Conservation (phyloP, 2,797 vertebrate species). For the Scolopax bukidnonensis region DNA sequence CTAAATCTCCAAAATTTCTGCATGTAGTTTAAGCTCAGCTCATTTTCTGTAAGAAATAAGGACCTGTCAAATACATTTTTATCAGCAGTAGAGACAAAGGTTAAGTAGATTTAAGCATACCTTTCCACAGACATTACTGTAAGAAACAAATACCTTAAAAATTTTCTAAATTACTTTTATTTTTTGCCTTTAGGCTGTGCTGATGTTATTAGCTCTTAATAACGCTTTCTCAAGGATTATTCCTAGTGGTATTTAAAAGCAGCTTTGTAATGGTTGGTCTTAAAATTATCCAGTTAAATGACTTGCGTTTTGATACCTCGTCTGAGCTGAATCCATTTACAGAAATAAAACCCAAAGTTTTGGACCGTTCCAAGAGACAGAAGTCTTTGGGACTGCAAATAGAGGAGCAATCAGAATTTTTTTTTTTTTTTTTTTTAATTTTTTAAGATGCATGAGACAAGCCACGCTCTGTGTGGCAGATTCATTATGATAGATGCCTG, state of each 20-base stretch:
- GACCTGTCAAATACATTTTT: background rate
- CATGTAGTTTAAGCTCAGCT: background rate
- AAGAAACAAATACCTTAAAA: background rate
- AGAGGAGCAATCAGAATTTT: background rate
- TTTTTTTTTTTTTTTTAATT: too few relatives aligned
- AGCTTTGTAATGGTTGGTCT: constrained; percentile 36
- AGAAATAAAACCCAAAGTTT: background rate
- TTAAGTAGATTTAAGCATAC: background rate
- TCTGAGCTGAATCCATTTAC: background rate
- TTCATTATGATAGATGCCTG: constrained; percentile 38
- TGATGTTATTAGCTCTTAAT: constrained; percentile 33
- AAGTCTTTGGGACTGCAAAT: background rate
- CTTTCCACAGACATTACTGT: background rate
- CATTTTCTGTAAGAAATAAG: background rate
- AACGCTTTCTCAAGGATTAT: constrained; percentile 41
- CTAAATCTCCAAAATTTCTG: background rate
- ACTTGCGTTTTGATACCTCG: constrained; percentile 2
- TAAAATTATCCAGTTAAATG: constrained; percentile 45
- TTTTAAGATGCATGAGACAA: background rate
- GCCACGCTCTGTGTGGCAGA: background rate
- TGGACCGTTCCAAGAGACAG: background rate
- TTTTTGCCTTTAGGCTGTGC: constrained; percentile 23
- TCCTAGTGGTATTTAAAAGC: constrained; percentile 35
- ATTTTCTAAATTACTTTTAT: background rate
- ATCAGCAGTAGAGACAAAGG: background rate